A percentile compares a stretch with the other conserved stretches of the same genome.
phyloP scores from a whole-genome alignment of 2,113 vertebrate species.

The Silurus meridionalis region DNA sequence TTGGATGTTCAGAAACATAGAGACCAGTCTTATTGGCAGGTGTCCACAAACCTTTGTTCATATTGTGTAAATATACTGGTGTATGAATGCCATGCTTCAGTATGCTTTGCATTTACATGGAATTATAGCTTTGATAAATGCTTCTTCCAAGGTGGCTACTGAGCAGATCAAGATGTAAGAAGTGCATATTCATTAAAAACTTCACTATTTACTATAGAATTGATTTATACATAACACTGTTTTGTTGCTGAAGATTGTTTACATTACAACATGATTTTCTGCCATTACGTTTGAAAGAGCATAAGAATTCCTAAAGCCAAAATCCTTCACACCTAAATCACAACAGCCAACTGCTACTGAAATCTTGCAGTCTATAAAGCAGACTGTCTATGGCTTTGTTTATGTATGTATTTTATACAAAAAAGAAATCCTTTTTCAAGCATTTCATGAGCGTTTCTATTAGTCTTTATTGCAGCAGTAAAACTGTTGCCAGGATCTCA shows the following conservation, averaged over 20 bases:
- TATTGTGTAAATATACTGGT: too few relatives aligned
- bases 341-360: not conserved
- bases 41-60: too few relatives aligned
- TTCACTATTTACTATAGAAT: not conserved
- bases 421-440: not conserved
- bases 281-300: not conserved
- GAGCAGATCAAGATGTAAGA: conserved; percentile 1
- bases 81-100: not conserved
- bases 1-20: too few relatives aligned
- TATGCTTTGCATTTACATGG: not conserved
- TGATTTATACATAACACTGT: not conserved
- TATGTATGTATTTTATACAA: not conserved
- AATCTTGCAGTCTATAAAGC: not conserved
- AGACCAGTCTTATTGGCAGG: too few relatives aligned
- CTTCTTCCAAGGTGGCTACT: not conserved
- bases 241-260: not conserved
- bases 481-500: not conserved
- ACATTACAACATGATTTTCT: not conserved
- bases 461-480: conserved; percentile 4
- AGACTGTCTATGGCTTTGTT: not conserved
- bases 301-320: not conserved
- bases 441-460: conserved; percentile 14
- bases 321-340: not conserved
- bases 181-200: conserved; percentile 6
- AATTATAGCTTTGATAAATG: not conserved